Percentiles rank a stretch among this genome's conserved stretches.
Conservation (phyloP, 2,113 vertebrate species). For the Notothenia coriiceps region DNA sequence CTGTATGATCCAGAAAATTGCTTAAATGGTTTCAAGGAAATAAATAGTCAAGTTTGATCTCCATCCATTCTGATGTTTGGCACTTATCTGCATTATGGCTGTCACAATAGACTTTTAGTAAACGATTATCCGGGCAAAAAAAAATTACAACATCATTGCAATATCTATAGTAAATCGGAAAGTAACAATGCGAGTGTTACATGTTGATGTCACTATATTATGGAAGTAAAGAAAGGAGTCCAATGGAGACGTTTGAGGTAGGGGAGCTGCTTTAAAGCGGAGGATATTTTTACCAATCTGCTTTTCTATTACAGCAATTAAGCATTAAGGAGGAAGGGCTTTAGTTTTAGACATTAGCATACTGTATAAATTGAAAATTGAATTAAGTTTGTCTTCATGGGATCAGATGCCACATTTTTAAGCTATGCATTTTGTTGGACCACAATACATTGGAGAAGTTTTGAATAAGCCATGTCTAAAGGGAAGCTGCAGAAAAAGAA, state of each 20-base stretch:
- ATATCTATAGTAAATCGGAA: too few species aligned
- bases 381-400: neutral
- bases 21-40: conserved; percentile 55
- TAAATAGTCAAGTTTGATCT: conserved; percentile 23
- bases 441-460: neutral
- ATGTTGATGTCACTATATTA: too few species aligned
- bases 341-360: too few species aligned
- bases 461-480: neutral
- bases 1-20: conserved; percentile 70
- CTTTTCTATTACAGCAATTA: neutral
- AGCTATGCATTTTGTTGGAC: neutral
- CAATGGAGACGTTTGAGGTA: too few species aligned
- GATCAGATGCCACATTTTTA: neutral
- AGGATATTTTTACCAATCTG: neutral
- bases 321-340: too few species aligned
- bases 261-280: neutral
- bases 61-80: neutral
- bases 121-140: too few species aligned
- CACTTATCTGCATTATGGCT: conserved; percentile 6
- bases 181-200: too few species aligned
- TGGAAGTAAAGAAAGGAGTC: too few species aligned
- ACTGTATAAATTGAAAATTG: neutral
- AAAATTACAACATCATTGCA: too few species aligned
- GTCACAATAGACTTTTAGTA: too few species aligned
- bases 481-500: neutral